These are phyloP conservation scores for Axea sp. DNA, from an alignment of 2,888 invertebrate genomes.

Conservation along the genomic window DNA sequence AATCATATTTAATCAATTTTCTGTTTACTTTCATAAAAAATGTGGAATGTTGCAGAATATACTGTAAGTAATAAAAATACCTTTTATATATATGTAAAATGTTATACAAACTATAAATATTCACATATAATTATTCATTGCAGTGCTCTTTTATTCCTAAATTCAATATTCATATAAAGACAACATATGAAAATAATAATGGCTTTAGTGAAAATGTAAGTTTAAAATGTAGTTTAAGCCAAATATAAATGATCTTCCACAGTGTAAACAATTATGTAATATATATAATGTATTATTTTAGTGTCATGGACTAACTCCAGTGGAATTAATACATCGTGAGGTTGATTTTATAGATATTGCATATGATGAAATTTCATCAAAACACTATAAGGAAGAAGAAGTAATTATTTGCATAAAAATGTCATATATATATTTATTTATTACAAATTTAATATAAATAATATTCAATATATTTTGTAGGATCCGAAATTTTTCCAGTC, in stretches of 20 bases:
- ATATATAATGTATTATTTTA: no score
- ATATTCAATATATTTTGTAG: no score
- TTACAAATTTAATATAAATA: no score
- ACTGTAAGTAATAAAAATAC: slow-evolving; percentile 82
- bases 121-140: slow-evolving; percentile 30
- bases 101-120: slow-evolving; percentile 13
- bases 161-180: slow-evolving; percentile 91
- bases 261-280: no score
- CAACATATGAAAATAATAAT: slow-evolving; percentile 93
- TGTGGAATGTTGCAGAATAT: slow-evolving; percentile 82
- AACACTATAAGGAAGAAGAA: slow-evolving; percentile 94
- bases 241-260: no score
- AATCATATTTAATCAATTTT: no score
- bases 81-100: not conserved
- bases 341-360: slow-evolving; percentile 93
- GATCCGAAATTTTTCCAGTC: slow-evolving; percentile 93
- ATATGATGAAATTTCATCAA: slow-evolving; percentile 90
- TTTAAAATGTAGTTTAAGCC: no score
- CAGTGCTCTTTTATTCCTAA: slow-evolving; percentile 95
- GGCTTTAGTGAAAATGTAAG: slow-evolving; percentile 93
- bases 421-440: not conserved
- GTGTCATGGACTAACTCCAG: slow-evolving; percentile 87
- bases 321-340: slow-evolving; percentile 86
- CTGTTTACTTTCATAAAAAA: slow-evolving; percentile 65
- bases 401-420: slow-evolving; percentile 74